phyloP scores from a whole-genome alignment of 2,888 invertebrate species.

The Plagodis pulveraria region DNA sequence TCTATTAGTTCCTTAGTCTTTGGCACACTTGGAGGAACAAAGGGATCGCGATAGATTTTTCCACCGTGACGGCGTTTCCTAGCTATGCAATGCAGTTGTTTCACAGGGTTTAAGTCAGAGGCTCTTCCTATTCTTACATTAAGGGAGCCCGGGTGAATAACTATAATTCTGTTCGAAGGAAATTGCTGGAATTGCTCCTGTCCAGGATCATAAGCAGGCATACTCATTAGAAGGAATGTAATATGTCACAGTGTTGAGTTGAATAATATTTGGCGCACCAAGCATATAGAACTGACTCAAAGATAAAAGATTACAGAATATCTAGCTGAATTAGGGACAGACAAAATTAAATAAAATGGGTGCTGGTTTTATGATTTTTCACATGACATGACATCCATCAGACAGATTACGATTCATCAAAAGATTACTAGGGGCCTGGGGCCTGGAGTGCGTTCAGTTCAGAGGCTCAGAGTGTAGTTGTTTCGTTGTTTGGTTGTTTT shows the following conservation, averaged over 20 bases:
- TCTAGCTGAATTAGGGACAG: too few relatives aligned
- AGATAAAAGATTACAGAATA: too few relatives aligned
- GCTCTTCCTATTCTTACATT: constrained; percentile 95
- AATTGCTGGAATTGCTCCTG: constrained; percentile 86
- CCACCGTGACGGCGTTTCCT: constrained; percentile 86
- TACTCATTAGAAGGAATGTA: constrained; percentile 55
- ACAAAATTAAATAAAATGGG: too few relatives aligned
- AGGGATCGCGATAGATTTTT: constrained; percentile 85
- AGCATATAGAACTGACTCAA: too few relatives aligned
- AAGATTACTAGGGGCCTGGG: too few relatives aligned
- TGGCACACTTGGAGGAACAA: constrained; percentile 87
- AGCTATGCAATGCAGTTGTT: constrained; percentile 94
- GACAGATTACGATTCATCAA: too few relatives aligned
- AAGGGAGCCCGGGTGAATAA: constrained; percentile 97
- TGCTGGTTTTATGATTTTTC: too few relatives aligned
- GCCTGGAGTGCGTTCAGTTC: too few relatives aligned
- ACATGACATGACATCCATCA: too few relatives aligned
- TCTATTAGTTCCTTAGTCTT: constrained; percentile 88
- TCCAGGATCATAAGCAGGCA: constrained; percentile 67
- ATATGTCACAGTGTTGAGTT: not conserved
- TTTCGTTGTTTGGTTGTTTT: too few relatives aligned
- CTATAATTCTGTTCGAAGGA: constrained; percentile 92
- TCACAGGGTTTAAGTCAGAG: constrained; percentile 94
- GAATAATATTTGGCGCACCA: too few relatives aligned
- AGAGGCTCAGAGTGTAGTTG: too few relatives aligned